Evolutionary conservation across 2,113 vertebrate genomes (phyloP), one percentile per base, ranked within the genome.

Genomic region (Urocynchramus pylzowi): DNA sequence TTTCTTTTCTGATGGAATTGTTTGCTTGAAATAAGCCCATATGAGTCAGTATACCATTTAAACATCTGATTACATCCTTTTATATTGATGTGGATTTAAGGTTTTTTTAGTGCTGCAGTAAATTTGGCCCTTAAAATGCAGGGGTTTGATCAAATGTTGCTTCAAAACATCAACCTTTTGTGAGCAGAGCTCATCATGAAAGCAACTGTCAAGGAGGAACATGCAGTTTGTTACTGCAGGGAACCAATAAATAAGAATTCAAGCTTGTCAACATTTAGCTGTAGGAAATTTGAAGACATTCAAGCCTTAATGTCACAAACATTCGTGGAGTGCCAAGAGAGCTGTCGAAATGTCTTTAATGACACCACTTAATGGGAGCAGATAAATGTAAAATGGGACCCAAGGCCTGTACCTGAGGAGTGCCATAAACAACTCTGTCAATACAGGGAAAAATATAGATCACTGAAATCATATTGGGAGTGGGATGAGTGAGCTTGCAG

Each of bases 211-310:
- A 79, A 10, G 77, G 65, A 87, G 80, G 73, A 96, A 45, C 78
- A 74, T 53, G 65, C 37, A 57, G 84, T 95, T 96, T 97, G 70
- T 77, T 96, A 89, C 93, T 94, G 64, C 67, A 93, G 94, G 90
- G 87, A 89, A 44, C 75, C 93, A 92, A 94, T 95, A 96, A 95
- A 96, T 95, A 95, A 94, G 88, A 95, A 96, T 77, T 93, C 87
- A 88, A 93, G 67, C 88, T 90, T 95, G 93, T 95, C 95, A 96
- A 85, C 90, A 71, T 95, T 95, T 96, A 95, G 84, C 92, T 96
- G 87, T 60, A 96, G 91, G 87, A 97, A 89, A 87, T 96, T 73
- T 91, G 77, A 96, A 96, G 92, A 94, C 83, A 90, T 80, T 90
- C 91, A 79, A 75, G 59, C 49, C 84, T 94, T 95, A 95, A 94